A percentile compares a stretch with the other conserved stretches of the same genome.
Conservation (phyloP, 2,888 invertebrate species). For the Linnaemya vulpina region DNA sequence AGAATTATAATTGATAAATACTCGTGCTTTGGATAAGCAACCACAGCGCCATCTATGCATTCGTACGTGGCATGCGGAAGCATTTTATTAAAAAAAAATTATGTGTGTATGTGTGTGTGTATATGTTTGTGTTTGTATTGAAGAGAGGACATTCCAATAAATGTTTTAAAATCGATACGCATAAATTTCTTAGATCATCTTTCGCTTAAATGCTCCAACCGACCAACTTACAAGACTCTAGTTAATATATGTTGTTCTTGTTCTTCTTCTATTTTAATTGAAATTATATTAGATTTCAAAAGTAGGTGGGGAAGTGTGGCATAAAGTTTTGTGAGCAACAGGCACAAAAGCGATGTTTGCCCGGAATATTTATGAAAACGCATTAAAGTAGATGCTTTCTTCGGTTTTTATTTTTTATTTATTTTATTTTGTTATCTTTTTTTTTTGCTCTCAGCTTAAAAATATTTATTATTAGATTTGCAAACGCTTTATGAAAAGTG, state of each 20-base stretch:
- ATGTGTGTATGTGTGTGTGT: too few relatives aligned
- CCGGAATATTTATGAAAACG: conserved; percentile 62
- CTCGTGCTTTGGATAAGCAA: conserved; percentile 22
- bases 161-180: conserved; percentile 65
- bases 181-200: conserved; percentile 53
- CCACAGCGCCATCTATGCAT: conserved; percentile 66
- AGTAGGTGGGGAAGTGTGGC: conserved; percentile 77
- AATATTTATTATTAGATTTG: conserved; percentile 34
- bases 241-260: conserved; percentile 31
- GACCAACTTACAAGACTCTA: not conserved
- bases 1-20: conserved; percentile 66
- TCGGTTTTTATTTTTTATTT: too few relatives aligned
- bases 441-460: not conserved
- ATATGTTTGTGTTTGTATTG: not conserved
- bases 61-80: conserved; percentile 63
- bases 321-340: conserved; percentile 46
- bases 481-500: conserved; percentile 67
- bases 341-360: conserved; percentile 35
- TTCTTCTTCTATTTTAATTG: conserved; percentile 56
- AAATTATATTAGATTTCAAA: conserved; percentile 79
- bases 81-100: conserved; percentile 8
- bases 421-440: too few relatives aligned
- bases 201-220: conserved; percentile 6
- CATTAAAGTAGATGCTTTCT: conserved; percentile 47
- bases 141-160: conserved; percentile 62